Percentiles rank a stretch among this genome's conserved stretches.
These are phyloP conservation scores for Fregetta grallaria DNA, from an alignment of 2,113 vertebrate genomes.

Conservation along the genomic window DNA sequence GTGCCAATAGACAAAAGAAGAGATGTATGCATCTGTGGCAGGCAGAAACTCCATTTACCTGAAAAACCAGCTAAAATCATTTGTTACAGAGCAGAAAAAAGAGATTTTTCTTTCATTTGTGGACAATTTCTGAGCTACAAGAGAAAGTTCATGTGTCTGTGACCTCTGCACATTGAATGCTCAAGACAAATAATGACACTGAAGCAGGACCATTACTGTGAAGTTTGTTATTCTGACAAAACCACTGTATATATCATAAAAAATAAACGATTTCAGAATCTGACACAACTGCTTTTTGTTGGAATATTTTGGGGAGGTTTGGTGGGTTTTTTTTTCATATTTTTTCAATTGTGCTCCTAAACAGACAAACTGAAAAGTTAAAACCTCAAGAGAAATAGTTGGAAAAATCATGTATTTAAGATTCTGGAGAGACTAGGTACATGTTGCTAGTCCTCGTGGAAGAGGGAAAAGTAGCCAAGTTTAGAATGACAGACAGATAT, in stretches of 20 bases:
- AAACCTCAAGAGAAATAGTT: neutral
- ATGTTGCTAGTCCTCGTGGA: neutral
- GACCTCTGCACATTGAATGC: neutral
- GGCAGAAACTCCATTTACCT: neutral
- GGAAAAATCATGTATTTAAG: neutral
- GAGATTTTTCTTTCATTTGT: neutral
- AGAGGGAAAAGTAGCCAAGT: neutral
- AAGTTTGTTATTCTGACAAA: neutral
- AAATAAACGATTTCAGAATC: neutral
- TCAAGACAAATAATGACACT: neutral
- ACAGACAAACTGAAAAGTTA: neutral
- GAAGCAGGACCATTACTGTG: neutral
- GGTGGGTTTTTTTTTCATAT: too few relatives aligned
- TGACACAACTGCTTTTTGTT: neutral
- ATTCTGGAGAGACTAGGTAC: neutral
- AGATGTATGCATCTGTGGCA: neutral
- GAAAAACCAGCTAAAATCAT: neutral
- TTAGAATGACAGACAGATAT: neutral
- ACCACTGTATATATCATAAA: neutral
- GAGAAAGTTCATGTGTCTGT: neutral
- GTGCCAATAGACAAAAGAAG: neutral
- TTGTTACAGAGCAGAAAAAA: neutral
- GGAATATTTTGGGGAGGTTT: neutral
- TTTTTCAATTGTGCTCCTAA: neutral
- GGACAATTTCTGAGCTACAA: neutral